Base-by-base conservation (phyloP, 2,888 invertebrate genomes). In the Punctoribates punctum region DNA sequence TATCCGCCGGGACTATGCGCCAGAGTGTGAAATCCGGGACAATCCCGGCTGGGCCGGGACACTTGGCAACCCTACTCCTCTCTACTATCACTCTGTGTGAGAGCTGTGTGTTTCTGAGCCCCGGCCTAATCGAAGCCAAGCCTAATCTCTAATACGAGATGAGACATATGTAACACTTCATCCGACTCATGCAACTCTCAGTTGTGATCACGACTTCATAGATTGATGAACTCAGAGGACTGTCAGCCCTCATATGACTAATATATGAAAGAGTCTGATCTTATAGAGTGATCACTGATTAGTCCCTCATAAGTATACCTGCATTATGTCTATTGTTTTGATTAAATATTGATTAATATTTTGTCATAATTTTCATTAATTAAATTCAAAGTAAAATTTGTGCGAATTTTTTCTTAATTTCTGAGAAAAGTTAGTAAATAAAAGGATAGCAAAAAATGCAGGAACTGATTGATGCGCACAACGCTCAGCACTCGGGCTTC, bases 81-180 rank as follows among this genome's bases (percentile, higher is more conserved):
- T 34, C 57, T 25, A 9, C 65, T 65, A 29, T 65, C 65, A 34
- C 3, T 34, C 27, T 34, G 34, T 34, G 34, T 8, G 34, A 34
- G 34, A 34, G 62, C 17, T 17, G 13, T 25, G 62, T 54, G 54
- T 25, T 0, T 23, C 23, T 9, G 57, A 54, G 54, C 54, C 25
- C 57, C 17, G 25, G 3, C 25, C 23, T 57, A 5, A 23, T n/a
- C 34, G 20, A 25, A 65, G 38, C 27, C 65, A 65, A 29, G 34
- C 70, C 70, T 70, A 23, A 70, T 42, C 70, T 70, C 20, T 42
- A 9, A 20, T 9, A 70, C 11, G 34, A 70, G 70, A 70, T 70
- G 70, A 70, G 70, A 70, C 70, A 70, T 70, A 70, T 70, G 42
- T 42, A 42, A 70, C 42, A 70, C 65, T 65, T 38, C 38, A 34